phyloP scores from a whole-genome alignment of 2,797 vertebrate genomes.

The Pteronotus mesoamericanus region DNA sequence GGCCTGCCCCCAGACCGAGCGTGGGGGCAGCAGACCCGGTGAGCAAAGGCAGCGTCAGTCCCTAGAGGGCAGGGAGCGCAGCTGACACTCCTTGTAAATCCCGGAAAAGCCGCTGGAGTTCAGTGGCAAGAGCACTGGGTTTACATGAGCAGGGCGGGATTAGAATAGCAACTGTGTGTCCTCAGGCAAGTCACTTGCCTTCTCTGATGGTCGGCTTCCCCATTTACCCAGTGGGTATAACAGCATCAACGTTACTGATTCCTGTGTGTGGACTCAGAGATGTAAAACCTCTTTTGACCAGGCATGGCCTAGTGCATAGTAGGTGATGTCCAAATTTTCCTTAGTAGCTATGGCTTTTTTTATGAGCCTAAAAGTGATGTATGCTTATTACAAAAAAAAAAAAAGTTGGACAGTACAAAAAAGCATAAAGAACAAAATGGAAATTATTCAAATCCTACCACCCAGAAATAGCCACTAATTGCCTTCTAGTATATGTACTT shows the following conservation, averaged over 20 bases:
- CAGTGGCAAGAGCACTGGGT: not conserved
- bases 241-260: fast-evolving
- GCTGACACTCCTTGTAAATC: not conserved
- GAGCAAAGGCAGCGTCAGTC: fast-evolving
- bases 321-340: not conserved
- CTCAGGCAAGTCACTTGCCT: not conserved
- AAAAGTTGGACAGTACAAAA: not conserved
- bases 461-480: not conserved
- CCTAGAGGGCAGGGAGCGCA: too few relatives aligned
- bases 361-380: not conserved
- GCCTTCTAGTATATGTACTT: fast-evolving
- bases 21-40: not conserved
- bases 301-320: too few relatives aligned
- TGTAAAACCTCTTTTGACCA: not conserved
- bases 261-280: not conserved
- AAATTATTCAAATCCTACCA: not conserved
- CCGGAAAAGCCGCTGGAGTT: not conserved
- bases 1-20: not conserved
- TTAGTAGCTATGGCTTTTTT: not conserved
- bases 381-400: not conserved
- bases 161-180: not conserved
- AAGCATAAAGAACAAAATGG: not conserved
- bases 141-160: not conserved
- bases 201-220: not conserved
- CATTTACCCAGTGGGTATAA: not conserved